These are phyloP conservation scores for Centropus bengalensis DNA, from an alignment of 2,113 vertebrate genomes.

Conservation along the genomic window DNA sequence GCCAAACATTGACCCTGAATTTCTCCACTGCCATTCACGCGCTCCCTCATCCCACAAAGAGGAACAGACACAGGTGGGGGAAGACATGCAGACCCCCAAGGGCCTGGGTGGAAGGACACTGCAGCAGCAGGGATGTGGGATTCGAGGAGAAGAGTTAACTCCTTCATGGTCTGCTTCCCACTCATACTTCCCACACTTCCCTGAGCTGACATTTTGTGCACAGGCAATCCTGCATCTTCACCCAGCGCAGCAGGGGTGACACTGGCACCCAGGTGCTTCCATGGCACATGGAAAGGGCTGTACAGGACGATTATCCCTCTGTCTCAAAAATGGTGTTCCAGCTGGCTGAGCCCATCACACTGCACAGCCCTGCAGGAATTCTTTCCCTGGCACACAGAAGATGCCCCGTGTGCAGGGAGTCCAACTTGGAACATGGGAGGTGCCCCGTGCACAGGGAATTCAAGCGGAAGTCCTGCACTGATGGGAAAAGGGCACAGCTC, in stretches of 20 bases:
- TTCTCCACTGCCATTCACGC: fast-evolving
- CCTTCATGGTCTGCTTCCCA: not conserved
- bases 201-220: not conserved
- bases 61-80: not conserved
- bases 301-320: not conserved
- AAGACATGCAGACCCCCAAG: not conserved
- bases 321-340: not conserved
- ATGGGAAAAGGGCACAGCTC: not conserved
- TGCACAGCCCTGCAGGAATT: not conserved
- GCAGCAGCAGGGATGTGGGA: not conserved
- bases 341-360: fast-evolving
- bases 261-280: fast-evolving
- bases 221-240: not conserved
- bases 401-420: fast-evolving
- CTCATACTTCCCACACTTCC: too few species aligned
- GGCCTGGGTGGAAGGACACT: not conserved
- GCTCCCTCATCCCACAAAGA: not conserved
- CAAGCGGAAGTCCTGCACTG: not conserved
- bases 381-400: not conserved
- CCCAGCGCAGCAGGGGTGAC: fast-evolving
- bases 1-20: not conserved
- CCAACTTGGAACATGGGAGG: not conserved
- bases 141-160: constrained; percentile 10
- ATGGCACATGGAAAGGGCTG: fast-evolving
- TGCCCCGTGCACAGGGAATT: fast-evolving